These are phyloP conservation scores for Pogonocherus hispidulus DNA, from an alignment of 2,888 invertebrate genomes.

Conservation along the genomic window DNA sequence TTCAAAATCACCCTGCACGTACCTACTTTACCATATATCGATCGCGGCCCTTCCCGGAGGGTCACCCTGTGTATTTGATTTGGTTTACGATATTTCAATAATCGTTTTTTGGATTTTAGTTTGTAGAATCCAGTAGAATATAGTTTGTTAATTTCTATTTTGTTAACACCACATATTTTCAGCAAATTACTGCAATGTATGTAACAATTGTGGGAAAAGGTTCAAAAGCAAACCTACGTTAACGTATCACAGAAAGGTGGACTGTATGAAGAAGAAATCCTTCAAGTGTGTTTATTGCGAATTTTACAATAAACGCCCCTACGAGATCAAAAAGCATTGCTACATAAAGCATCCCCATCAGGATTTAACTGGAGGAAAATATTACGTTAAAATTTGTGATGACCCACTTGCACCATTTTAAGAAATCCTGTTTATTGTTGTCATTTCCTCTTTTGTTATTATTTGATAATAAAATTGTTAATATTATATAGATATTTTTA, in stretches of 20 bases:
- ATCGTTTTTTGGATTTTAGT: too few relatives aligned
- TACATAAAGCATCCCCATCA: constrained; percentile 8
- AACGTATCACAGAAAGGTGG: constrained; percentile 10
- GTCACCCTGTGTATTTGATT: too few relatives aligned
- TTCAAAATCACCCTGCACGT: too few relatives aligned
- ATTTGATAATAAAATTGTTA: not conserved
- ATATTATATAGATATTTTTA: too few relatives aligned
- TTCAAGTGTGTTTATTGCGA: constrained; percentile 24
- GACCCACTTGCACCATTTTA: not conserved
- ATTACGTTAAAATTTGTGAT: constrained; percentile 19
- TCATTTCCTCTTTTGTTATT: too few relatives aligned
- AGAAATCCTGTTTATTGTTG: not conserved
- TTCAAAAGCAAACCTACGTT: constrained; percentile 19
- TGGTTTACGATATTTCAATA: too few relatives aligned
- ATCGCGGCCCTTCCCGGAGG: too few relatives aligned
- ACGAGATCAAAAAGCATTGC: constrained; percentile 27
- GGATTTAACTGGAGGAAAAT: not conserved
- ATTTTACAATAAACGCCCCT: constrained; percentile 15
- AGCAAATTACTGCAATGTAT: not conserved
- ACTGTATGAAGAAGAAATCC: constrained; percentile 24
- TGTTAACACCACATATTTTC: not conserved
- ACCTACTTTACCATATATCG: too few relatives aligned
- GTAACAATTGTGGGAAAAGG: constrained; percentile 16
- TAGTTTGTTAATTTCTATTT: too few relatives aligned
- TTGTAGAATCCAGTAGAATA: too few relatives aligned